Conservation (phyloP, 2,797 vertebrate genomes). For the Notolabrus celidotus region DNA sequence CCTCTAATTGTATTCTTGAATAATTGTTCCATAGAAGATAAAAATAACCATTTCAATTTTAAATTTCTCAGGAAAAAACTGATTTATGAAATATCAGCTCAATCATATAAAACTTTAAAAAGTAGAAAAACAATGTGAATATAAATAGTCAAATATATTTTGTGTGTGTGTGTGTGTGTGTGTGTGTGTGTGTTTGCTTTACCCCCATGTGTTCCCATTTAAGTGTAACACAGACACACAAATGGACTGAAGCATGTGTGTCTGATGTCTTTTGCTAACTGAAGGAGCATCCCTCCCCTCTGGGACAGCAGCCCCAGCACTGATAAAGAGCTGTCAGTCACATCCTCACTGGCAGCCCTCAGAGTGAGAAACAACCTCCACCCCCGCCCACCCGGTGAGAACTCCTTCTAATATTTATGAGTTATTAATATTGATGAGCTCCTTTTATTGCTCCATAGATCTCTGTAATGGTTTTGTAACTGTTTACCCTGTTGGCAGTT, state of each 20-base stretch:
- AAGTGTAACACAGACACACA: slow-evolving; percentile 19
- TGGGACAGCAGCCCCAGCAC: slow-evolving; percentile 22
- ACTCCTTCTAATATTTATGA: slow-evolving; percentile 67
- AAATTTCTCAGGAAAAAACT: not conserved
- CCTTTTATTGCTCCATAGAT: slow-evolving; percentile 61
- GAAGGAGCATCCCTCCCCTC: slow-evolving; percentile 27
- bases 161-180: not conserved
- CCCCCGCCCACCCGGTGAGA: slow-evolving; percentile 37
- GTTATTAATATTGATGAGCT: slow-evolving; percentile 75
- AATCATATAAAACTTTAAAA: no score
- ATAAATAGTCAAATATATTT: not conserved
- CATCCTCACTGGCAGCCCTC: slow-evolving; percentile 22
- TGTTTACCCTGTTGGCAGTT: slow-evolving; percentile 54
- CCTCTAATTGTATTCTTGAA: no score
- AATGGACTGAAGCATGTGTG: slow-evolving; percentile 8
- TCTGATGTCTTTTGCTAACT: slow-evolving; percentile 23
- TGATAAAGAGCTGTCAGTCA: slow-evolving; percentile 53
- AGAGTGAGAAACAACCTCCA: slow-evolving; percentile 41
- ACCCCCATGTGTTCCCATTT: not conserved
- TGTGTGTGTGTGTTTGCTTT: not conserved
- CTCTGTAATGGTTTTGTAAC: slow-evolving; percentile 51
- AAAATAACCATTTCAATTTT: not conserved
- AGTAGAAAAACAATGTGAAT: no score
- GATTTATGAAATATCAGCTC: no score
- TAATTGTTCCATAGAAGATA: not conserved